Base-by-base conservation (phyloP, 2,113 vertebrate species). In the Lycaon pictus region DNA sequence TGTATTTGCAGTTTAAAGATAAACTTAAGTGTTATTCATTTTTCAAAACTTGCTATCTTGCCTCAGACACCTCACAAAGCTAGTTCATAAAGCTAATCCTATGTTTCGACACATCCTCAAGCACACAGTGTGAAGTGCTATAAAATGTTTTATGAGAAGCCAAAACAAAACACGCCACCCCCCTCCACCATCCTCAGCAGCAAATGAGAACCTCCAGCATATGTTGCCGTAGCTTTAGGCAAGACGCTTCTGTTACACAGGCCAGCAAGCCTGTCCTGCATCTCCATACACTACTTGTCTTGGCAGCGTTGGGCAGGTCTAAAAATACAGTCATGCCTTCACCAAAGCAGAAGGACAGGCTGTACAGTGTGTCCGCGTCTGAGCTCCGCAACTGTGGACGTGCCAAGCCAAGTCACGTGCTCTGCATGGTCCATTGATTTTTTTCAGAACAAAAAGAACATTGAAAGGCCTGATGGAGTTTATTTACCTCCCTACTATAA, bases 271-370 rank as follows among this genome's bases (percentile, higher is more conserved):
- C 37, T 53, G 82, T 79, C 97, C 92, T 98, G 92, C 87, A 11
- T 56, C 56, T 82, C 90, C 81, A 63, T 43, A 97, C n/a, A 94
- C 95, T 93, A 90, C 98, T 98, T 94, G 93, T 87, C 90, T 98
- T 97, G 96, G 97, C 98, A 98, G 93, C 37, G 35, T 93, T 88
- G 51, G 67, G 62, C 79, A 90, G 79, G 43, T 58, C 98, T 98
- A 98, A 98, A 99, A 98, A 98, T 98, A 98, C 77, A 93, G 93
- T 1, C 10, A 23, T 22, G 77, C 74, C 69, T 43, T 97, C 72
- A 15, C 3, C 85, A 88, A 84, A 96, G 95, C 83, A 95, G 79
- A 86, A 93, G 82, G 86, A 97, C 92, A 96, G 71, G 88, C 32
- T 27, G 95, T 91, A 91, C 25, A 6, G 89, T 32, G 27, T 35